Evolutionary conservation across 1,140 invertebrate genomes (phyloP).

Genomic region (Papilio aristodemus): DNA sequence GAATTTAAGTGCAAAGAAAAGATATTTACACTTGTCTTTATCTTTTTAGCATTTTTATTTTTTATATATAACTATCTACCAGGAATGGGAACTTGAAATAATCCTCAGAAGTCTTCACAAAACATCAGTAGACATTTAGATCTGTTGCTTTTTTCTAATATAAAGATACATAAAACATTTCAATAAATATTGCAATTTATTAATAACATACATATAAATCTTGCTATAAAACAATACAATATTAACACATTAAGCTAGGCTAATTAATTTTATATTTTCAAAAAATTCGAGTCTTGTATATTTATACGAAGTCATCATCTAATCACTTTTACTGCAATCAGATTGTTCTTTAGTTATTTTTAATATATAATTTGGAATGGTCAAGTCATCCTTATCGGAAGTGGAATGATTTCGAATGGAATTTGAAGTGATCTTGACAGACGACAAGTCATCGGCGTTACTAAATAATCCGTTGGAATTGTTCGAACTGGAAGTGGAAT

Average conservation of each 20-base stretch:
- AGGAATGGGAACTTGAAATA: no score
- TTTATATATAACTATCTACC: no score
- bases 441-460: conserved; percentile 79
- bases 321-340: conserved; percentile 70
- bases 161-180: background rate
- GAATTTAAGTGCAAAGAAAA: no score
- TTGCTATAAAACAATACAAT: conserved; percentile 44
- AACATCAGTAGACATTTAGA: no score
- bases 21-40: no score
- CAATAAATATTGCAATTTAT: conserved; percentile 41
- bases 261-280: conserved; percentile 39
- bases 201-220: conserved; percentile 48
- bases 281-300: conserved; percentile 37
- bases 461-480: conserved; percentile 74
- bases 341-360: conserved; percentile 63
- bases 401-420: conserved; percentile 71
- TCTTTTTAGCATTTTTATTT: no score
- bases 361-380: conserved; percentile 76
- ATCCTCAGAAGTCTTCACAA: no score
- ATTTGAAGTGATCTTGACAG: conserved; percentile 76
- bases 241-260: conserved; percentile 44
- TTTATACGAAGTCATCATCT: conserved; percentile 42
- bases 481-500: conserved; percentile 72
- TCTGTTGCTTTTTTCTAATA: background rate
- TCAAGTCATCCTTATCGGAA: conserved; percentile 72